Evolutionary conservation across 2,797 vertebrate species (phyloP).

Genomic region (Esox masquinongy): DNA sequence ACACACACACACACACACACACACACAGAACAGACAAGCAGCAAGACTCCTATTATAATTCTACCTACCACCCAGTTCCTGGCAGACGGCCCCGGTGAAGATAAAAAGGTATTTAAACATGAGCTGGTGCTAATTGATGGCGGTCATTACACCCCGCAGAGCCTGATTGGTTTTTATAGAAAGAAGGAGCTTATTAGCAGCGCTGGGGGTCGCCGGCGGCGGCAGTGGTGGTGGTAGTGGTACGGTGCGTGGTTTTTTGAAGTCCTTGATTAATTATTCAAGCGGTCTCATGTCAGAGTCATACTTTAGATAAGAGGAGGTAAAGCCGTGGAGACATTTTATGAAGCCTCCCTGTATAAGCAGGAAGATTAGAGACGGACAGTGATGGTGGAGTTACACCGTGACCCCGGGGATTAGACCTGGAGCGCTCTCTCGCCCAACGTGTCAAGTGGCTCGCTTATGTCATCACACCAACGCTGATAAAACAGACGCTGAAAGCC

Average conservation of each 20-base stretch:
- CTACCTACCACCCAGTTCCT: slow-evolving; percentile 34
- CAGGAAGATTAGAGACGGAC: slow-evolving; percentile 22
- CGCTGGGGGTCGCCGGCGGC: not conserved
- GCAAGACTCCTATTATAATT: slow-evolving; percentile 40
- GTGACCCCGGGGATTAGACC: not conserved
- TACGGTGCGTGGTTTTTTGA: not conserved
- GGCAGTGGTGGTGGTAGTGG: not conserved
- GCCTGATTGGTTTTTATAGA: slow-evolving; percentile 7
- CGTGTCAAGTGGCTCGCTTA: slow-evolving; percentile 35
- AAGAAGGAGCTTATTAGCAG: not conserved
- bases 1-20: slow-evolving; percentile 15
- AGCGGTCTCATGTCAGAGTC: slow-evolving; percentile 15
- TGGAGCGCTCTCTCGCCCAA: slow-evolving; percentile 18
- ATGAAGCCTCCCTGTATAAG: slow-evolving; percentile 12
- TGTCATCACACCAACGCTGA: slow-evolving; percentile 21
- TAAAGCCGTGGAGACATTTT: slow-evolving; percentile 12
- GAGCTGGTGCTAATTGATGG: slow-evolving; percentile 48
- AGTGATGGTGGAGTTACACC: not conserved
- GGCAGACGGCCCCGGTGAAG: slow-evolving; percentile 37
- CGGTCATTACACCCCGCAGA: slow-evolving; percentile 32
- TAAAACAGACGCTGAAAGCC: slow-evolving; percentile 14
- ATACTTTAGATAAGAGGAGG: slow-evolving; percentile 35
- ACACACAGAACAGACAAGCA: slow-evolving; percentile 18
- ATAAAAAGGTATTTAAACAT: slow-evolving; percentile 54
- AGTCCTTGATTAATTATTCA: slow-evolving; percentile 24